phyloP scores from a whole-genome alignment of 2,888 invertebrate genomes.

The Crioceris asparagi region DNA sequence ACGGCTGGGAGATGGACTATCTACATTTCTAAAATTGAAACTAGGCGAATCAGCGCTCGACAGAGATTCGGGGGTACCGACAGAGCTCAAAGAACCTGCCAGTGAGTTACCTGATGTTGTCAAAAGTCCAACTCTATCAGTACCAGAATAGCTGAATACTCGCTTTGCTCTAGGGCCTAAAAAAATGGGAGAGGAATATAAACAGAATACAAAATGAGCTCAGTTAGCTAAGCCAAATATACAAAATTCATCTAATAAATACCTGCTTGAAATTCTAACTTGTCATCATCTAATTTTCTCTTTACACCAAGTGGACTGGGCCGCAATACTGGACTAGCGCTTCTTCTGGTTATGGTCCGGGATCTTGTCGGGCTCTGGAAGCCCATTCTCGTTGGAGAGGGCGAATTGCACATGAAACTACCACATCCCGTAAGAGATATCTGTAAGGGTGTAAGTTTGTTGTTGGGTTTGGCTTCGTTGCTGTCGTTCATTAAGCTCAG shows the following conservation, averaged over 20 bases:
- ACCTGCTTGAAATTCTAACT: slow-evolving; percentile 29
- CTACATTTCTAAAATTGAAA: slow-evolving; percentile 43
- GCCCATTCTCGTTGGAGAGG: slow-evolving; percentile 35
- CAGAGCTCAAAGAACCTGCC: slow-evolving; percentile 43
- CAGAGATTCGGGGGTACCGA: slow-evolving; percentile 50
- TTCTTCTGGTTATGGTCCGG: slow-evolving; percentile 62
- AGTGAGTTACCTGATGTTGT: slow-evolving; percentile 31
- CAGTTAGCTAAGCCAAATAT: neutral
- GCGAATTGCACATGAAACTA: slow-evolving; percentile 32
- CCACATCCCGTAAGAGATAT: slow-evolving; percentile 37
- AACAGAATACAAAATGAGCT: neutral
- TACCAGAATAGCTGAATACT: slow-evolving; percentile 33
- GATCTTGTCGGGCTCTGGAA: slow-evolving; percentile 57
- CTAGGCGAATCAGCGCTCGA: slow-evolving; percentile 51
- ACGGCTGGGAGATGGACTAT: slow-evolving; percentile 44
- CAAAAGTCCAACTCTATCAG: slow-evolving; percentile 34
- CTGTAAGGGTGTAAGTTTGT: slow-evolving; percentile 38
- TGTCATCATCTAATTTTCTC: slow-evolving; percentile 52
- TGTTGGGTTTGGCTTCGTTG: slow-evolving; percentile 27
- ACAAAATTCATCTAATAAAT: neutral
- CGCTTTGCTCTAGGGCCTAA: slow-evolving; percentile 38
- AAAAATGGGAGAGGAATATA: too few relatives aligned
- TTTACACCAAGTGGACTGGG: slow-evolving; percentile 49
- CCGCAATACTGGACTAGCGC: slow-evolving; percentile 50
- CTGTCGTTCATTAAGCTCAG: slow-evolving; percentile 54